Evolutionary conservation across 2,797 vertebrate genomes (phyloP), one percentile per base, ranked within the genome.

Genomic region (Sebastes baramenuke): DNA sequence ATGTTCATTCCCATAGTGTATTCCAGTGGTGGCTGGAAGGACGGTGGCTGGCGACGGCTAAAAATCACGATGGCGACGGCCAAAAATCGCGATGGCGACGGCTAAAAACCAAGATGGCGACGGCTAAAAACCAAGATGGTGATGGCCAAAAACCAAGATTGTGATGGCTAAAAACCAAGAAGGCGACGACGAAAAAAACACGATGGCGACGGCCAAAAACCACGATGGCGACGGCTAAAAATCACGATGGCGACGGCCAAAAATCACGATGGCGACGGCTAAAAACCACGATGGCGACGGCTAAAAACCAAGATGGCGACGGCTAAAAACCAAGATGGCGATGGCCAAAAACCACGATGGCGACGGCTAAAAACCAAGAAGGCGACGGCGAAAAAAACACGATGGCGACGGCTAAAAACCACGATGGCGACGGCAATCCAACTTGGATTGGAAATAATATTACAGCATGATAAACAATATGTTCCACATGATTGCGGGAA

Each of bases 181-280:
- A 10, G 1, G 9, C 1, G 3, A 34, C 0, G 2, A 9, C 32
- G 1, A 0, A 34, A 34, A 34, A 34, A 10, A 3, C 8, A 32
- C 0, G 9, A 13, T 38, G 4, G 12, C 0, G 36, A 38, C 0
- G 4, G 8, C 34, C 0, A 36, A 36, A 30, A 30, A 30, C 0
- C 30, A 30, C 1, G 30, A 32, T 32, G 0, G 2, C 0, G 8
- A 32, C 0, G 32, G 32, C 9, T 0, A 34, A 36, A 36, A 34
- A 34, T 0, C 4, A 36, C 0, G 11, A 36, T 12, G 4, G 11
- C 0, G 34, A 36, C 0, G 34, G 34, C 8, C 0, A 36, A 36
- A 36, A 11, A 36, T 0, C 34, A 36, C 0, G 10, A 36, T 4
- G 4, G 10, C 0, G 10, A 36, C 0, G 34, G 34, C 3, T 0